Conservation (phyloP, 2,888 invertebrate genomes). For the Nomada flava region DNA sequence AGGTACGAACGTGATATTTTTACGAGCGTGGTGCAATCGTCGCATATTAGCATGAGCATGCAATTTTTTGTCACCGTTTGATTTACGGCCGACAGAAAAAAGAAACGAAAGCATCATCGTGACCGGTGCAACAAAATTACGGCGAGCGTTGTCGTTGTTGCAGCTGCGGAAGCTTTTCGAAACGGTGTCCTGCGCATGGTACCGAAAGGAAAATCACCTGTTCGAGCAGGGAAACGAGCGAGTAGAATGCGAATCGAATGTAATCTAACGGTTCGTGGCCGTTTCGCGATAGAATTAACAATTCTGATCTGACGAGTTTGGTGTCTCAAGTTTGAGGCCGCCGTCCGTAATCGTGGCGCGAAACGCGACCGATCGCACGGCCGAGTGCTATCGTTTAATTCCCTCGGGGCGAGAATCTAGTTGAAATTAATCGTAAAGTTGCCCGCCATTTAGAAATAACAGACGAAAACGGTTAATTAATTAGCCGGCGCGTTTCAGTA, state of each 20-base stretch:
- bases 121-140: slow-evolving; percentile 12
- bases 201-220: not conserved
- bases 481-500: not conserved
- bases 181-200: not conserved
- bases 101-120: slow-evolving; percentile 10
- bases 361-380: slow-evolving; percentile 11
- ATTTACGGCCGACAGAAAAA: slow-evolving; percentile 48
- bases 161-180: not conserved
- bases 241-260: not conserved
- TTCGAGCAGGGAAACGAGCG: not conserved
- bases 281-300: slow-evolving; percentile 14
- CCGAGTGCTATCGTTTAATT: not conserved
- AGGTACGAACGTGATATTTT: slow-evolving; percentile 48
- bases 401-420: not conserved
- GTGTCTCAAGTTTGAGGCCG: slow-evolving; percentile 64
- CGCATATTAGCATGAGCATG: slow-evolving; percentile 48
- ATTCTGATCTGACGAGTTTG: slow-evolving; percentile 31
- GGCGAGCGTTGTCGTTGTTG: not conserved
- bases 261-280: slow-evolving; percentile 37
- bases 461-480: slow-evolving; percentile 25
- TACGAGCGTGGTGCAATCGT: slow-evolving; percentile 55
- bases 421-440: not conserved
- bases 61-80: slow-evolving; percentile 35
- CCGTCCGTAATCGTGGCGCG: slow-evolving; percentile 58
- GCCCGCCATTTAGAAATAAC: not conserved